Base-by-base conservation (phyloP, 1,140 invertebrate species). In the Atta cephalotes region DNA sequence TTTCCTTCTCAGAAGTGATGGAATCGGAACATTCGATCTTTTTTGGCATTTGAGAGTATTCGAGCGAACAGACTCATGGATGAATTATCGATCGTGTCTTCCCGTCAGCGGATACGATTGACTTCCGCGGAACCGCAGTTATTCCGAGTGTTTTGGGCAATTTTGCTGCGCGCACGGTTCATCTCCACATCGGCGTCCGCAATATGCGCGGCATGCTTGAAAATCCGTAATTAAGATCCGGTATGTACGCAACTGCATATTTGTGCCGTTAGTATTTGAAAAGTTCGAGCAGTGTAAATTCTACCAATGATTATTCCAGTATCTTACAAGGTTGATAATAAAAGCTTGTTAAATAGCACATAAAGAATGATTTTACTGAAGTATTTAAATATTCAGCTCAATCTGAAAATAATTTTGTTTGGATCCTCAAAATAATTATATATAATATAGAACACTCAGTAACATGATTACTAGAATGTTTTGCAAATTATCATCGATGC, bases 151-250 rank as follows among this genome's bases (percentile, higher is more conserved):
- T 84, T 84, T 84, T 84, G 80, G 70, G 70, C 58, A 74, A 84
- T 84, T 84, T 84, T 76, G 80, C 68, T 49, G 80, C 28, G 39
- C 39, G 14, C 31, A 58, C 39, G 70, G 56, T 76, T 84, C 56
- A 84, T 84, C 80, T 51, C 56, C 56, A 49, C 39, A 76, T 14
- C 9, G 70, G 39, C 70, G 25, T 84, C 70, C 68, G 80, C 56
- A 63, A 74, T 84, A 84, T 84, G 68, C 80, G 45, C 25, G 70
- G 70, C 14, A 84, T 63, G 80, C 25, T 62, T 68, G 39, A 76
- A 84, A 84, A 84, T 18, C 25, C 56, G 80, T 84, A 74, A 84
- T 84, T 84, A 84, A 81, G 79, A 81, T 62, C 56, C 70, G 70
- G 70, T 84, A 84, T 84, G 70, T 51, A 63, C 45, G 45, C 39